Base-by-base conservation (phyloP, 2,797 vertebrate species). In the Enteromius radiatus region DNA sequence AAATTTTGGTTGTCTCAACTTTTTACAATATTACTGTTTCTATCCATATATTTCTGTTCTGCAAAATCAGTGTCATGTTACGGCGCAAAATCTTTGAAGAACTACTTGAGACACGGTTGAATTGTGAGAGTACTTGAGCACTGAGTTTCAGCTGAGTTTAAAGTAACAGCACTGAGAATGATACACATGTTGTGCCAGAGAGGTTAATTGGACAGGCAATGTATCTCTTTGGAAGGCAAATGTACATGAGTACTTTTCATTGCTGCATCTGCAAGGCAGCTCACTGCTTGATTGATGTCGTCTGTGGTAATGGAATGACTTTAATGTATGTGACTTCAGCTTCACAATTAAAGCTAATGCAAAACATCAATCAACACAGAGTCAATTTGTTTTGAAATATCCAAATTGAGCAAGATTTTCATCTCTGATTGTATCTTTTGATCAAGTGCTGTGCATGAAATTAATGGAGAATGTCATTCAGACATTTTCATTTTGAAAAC, bases 151-250 rank as follows among this genome's bases (percentile, higher is more conserved):
- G 36, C 56, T 59, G 63, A 76, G 49, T 67, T 49, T 84, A 65
- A 80, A 75, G 59, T 52, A 74, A 43, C 23, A 19, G n/a, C 47
- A 31, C 33, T 80, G 61, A 67, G 47, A 65, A 68, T 28, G 64
- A 71, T 49, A 67, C 52, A 75, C 26, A 31, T 64, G 77, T 80
- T 79, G 74, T 56, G 43, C 19, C 73, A 75, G 61, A 71, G 63
- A 76, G 64, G 78, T 75, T 81, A 76, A 82, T 76, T 76, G 64
- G 64, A 82, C 19, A 68, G 73, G 71, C 73, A 82, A 82, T 76
- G 52, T 67, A 68, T 82, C 73, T 82, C 73, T 59, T n/a, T 69
- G 21, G 19, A 69, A 76, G 81, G 49, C 73, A 69, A 76, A 82
- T 41, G 38, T 69, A 36, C 73, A 68, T 26, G 64, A 68, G 73